These are phyloP conservation scores for Drosophila ficusphila DNA, from an alignment of 1,140 invertebrate species.

Conservation along the genomic window DNA sequence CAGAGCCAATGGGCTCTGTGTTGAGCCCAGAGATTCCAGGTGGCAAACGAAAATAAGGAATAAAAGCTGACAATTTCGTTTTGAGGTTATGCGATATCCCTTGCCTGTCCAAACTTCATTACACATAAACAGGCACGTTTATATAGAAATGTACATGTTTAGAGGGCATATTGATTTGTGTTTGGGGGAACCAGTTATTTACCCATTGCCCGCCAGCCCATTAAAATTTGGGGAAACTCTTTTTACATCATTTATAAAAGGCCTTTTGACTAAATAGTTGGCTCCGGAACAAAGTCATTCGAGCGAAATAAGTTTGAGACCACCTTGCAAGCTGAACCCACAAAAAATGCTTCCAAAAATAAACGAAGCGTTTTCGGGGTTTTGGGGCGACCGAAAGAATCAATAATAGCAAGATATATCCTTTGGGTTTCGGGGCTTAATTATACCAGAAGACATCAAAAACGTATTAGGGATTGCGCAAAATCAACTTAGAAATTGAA, in stretches of 20 bases:
- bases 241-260: constrained; percentile 58
- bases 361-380: too few species aligned
- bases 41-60: background rate
- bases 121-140: background rate
- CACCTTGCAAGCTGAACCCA: background rate
- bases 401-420: constrained; percentile 14
- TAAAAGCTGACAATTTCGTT: constrained; percentile 35
- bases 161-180: constrained; percentile 32
- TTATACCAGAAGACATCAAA: background rate
- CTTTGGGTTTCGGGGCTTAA: background rate
- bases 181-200: background rate
- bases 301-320: constrained; percentile 36
- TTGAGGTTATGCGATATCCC: constrained; percentile 16
- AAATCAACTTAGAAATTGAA: background rate
- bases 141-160: background rate
- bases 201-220: constrained; percentile 7
- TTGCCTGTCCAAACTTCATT: constrained; percentile 12
- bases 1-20: constrained; percentile 3
- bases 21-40: constrained; percentile 10
- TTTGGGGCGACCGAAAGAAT: constrained; percentile 17
- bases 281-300: constrained; percentile 25
- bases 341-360: constrained; percentile 17
- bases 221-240: constrained; percentile 39
- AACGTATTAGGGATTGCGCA: background rate
- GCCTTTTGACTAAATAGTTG: constrained; percentile 23